Base-by-base conservation (phyloP, 2,888 invertebrate species). In the Drosophila lutescens region DNA sequence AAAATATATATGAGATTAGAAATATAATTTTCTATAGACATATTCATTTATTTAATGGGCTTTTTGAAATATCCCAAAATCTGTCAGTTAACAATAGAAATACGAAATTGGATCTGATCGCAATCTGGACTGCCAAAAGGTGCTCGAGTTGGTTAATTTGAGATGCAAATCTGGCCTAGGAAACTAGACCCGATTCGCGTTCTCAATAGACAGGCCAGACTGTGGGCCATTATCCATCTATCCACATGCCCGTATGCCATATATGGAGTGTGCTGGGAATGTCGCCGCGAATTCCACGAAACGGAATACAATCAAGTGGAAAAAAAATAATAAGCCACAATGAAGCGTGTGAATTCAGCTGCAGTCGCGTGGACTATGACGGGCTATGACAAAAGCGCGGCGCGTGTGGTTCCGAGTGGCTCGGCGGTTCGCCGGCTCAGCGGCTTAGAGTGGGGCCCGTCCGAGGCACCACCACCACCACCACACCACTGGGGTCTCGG, bases 361-460 rank as follows among this genome's bases (percentile, higher is more conserved):
- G 73, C 88, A 86, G 83, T 88, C 88, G 83, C 83, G 84, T 83
- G 88, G 78, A 75, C 79, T 76, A 72, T 70, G 84, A 70, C 88
- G 76, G 78, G 82, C 88, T 83, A 72, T 85, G 81, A 80, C 79
- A 80, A 80, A 85, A 74, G 77, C 60, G 53, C 53, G 76, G 86
- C 83, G 86, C 88, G 83, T 86, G 88, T 76, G 72, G 75, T 77
- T 87, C 74, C 58, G 66, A 82, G 72, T 50, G 62, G 44, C 47
- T 36, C 34, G 60, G 58, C 53, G 51, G 32, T 15, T 59, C 49
- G 36, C 58, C 26, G 40, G 58, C 12, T 59, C 59, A 12, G 41
- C 38, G 55, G 55, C 76, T 87, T 63, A 67, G 74, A 87, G 76
- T 58, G 70, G 50, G 61, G 71, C 65, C 59, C 62, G 62, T 46